A percentile compares a stretch with the other conserved stretches of the same genome.
These are phyloP conservation scores for Pecten maximus DNA, from an alignment of 2,888 invertebrate genomes.

Conservation along the genomic window DNA sequence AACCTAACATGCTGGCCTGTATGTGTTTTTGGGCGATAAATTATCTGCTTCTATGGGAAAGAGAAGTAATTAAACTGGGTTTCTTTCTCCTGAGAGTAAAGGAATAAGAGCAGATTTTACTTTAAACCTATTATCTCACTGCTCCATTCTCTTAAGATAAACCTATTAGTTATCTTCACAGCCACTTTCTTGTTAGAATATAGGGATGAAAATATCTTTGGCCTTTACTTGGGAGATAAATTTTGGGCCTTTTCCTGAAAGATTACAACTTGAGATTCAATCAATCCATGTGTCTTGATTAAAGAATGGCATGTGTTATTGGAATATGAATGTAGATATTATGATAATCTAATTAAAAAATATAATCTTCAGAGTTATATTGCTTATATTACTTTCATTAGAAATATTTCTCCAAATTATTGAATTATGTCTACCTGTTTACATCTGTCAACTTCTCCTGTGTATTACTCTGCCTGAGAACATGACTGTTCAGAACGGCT, in stretches of 20 bases:
- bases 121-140: no score
- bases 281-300: no score
- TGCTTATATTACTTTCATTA: background rate
- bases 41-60: background rate
- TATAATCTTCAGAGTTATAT: background rate
- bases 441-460: background rate
- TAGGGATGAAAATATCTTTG: no score
- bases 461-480: background rate
- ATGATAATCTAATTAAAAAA: background rate
- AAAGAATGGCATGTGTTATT: background rate
- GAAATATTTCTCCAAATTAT: background rate
- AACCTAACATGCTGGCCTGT: background rate
- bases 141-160: no score
- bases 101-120: no score
- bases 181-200: no score
- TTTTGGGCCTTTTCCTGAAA: background rate
- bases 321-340: background rate
- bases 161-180: no score
- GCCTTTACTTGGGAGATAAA: background rate
- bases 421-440: background rate
- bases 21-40: background rate
- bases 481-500: no score
- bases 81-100: no score
- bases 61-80: no score
- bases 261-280: background rate